Conservation (phyloP, 2,113 vertebrate species). For the Epinephelus lanceolatus region DNA sequence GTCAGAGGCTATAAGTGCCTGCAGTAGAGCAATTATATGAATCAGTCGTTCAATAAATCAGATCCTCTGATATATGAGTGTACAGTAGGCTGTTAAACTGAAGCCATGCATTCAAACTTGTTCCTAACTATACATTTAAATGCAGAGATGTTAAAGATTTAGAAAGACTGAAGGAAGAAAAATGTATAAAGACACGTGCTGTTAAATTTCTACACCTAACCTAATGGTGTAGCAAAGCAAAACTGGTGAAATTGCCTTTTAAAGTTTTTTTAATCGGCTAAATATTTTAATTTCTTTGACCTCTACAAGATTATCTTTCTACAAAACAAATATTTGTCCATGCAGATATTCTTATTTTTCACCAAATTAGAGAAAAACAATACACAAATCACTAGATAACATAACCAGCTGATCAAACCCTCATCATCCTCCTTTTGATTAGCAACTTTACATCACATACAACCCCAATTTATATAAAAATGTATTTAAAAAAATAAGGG, state of each 20-base stretch:
- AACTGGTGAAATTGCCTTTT: not conserved
- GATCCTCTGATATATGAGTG: not conserved
- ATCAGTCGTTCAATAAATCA: slow-evolving; percentile 1
- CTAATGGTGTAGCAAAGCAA: not conserved
- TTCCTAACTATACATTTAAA: not conserved
- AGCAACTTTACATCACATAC: not conserved
- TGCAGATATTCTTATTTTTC: not conserved
- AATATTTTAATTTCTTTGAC: not conserved
- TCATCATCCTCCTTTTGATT: not conserved
- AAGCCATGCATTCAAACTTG: not conserved
- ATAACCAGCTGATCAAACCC: slow-evolving; percentile 10
- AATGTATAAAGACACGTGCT: no score
- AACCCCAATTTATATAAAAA: not conserved
- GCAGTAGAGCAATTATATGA: slow-evolving; percentile 35
- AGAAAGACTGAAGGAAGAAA: not conserved
- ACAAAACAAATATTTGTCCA: not conserved
- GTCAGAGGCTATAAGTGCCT: slow-evolving; percentile 72
- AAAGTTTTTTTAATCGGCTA: not conserved
- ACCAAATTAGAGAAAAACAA: not conserved
- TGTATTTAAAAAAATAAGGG: not conserved
- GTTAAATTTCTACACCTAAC: not conserved
- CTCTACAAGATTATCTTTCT: not conserved
- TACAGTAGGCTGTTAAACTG: not conserved
- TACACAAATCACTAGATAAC: not conserved
- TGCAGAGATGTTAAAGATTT: not conserved